A percentile compares a stretch with the other conserved stretches of the same genome.
These are phyloP conservation scores for Dendroctonus ponderosae DNA, from an alignment of 1,140 invertebrate genomes.

Conservation along the genomic window DNA sequence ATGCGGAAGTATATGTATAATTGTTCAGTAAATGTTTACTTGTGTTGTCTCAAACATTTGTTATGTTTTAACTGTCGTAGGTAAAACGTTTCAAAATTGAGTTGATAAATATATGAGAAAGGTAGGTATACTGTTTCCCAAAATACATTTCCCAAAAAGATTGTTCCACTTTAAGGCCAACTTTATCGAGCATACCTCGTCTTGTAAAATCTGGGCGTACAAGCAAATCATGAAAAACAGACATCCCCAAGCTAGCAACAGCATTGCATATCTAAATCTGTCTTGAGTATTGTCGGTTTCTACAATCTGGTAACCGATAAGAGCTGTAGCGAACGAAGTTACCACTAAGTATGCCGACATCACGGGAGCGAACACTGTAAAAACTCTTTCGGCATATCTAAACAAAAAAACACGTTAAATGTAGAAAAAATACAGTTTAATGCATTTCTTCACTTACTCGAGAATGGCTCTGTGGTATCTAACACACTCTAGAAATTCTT, in stretches of 20 bases:
- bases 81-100: no score
- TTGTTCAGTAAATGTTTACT: no score
- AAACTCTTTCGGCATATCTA: conserved; percentile 11
- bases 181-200: conserved; percentile 1
- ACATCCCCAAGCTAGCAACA: conserved; percentile 8
- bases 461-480: conserved; percentile 22
- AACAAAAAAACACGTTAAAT: not conserved
- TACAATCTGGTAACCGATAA: conserved; percentile 12
- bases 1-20: no score
- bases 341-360: conserved; percentile 8
- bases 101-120: not conserved
- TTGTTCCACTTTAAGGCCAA: no score
- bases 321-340: conserved; percentile 17
- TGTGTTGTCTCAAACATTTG: no score
- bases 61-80: no score
- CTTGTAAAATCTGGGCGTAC: conserved; percentile 7
- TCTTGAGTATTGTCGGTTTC: conserved; percentile 7
- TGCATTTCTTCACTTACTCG: conserved; percentile 14
- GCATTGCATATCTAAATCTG: conserved; percentile 14
- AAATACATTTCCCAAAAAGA: not conserved
- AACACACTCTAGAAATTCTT: conserved; percentile 7
- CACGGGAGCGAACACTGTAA: conserved; percentile 6
- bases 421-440: not conserved
- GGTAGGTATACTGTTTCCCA: not conserved
- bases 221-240: conserved; percentile 20